Base-by-base conservation (phyloP, 37 sponge, comb jelly and placozoan species). In the Mnemiopsis leidyi region DNA sequence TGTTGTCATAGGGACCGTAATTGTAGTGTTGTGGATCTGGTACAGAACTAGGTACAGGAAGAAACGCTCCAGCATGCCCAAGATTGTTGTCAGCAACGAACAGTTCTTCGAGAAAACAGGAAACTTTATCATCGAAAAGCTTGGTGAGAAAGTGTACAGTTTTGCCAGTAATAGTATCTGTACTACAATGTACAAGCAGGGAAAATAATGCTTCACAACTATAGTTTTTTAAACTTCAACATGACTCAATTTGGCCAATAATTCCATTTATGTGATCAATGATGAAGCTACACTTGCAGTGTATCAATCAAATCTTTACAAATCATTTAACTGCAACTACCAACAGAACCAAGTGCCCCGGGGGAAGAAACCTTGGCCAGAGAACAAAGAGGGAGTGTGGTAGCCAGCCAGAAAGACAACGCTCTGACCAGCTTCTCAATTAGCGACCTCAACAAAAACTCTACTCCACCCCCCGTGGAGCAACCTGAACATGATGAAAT, bases 71-170 rank as follows among this genome's bases (percentile, higher is more conserved):
- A 21, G 9, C 1, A 26, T 77, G 20, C 79, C 79, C 18, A 77
- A 26, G 36, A 77, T 77, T 20, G 79, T 77, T 20, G 79, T 77
- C 18, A 77, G 79, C 79, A 77, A 77, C 32, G 79, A 77, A 36
- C 30, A 77, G 35, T 20, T 77, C 3, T 34, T 77, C 36, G 32
- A 77, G 32, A 77, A 32, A 36, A 77, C 79, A 32, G 79, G 79
- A 36, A 28, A 77, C 33, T 31, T 77, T 32, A 21, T 32, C 2
- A 26, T 32, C 1, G 32, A 31, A 77, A 28, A 71, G 20, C 20
- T 31, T 26, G 79, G 79, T 26, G 79, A 77, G 79, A 48, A 48
- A 48, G 61, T 18, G 61, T 5, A 48, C 13, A 48, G 13, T 48
- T 48, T 48, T 18, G 13, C 61, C 61, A 48, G 61, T 48, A n/a